Evolutionary conservation across 2,888 invertebrate genomes (phyloP).

Genomic region (Xylocampa areola): DNA sequence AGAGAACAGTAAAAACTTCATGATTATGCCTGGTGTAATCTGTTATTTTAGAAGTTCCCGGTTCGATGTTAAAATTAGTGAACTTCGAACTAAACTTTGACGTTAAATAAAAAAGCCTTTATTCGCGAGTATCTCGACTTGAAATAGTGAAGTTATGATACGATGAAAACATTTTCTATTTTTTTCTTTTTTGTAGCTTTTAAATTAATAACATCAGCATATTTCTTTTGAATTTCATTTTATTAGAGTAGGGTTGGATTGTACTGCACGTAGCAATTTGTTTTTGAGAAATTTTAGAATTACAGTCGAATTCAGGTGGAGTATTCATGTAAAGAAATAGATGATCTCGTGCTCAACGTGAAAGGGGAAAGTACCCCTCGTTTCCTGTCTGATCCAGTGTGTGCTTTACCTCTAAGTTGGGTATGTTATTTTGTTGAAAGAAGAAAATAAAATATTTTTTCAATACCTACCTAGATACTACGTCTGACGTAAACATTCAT

Average conservation of each 20-base stretch:
- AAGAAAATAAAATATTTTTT: constrained; percentile 20
- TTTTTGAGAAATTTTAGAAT: constrained; percentile 42
- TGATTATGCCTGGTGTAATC: constrained; percentile 58
- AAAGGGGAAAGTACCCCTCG: constrained; percentile 59
- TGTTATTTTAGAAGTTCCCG: constrained; percentile 63
- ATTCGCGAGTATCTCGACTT: constrained; percentile 58
- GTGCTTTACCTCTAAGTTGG: constrained; percentile 18
- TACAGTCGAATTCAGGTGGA: constrained; percentile 48
- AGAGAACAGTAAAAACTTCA: constrained; percentile 57
- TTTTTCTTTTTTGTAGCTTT: constrained; percentile 62
- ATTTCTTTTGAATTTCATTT: constrained; percentile 58
- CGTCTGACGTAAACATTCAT: neutral
- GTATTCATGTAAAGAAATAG: constrained; percentile 60
- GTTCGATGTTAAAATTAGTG: constrained; percentile 63
- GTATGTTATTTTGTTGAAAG: constrained; percentile 14
- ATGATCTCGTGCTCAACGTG: constrained; percentile 55
- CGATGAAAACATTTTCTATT: constrained; percentile 61
- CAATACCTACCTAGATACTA: neutral
- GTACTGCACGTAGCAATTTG: constrained; percentile 50
- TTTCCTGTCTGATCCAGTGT: constrained; percentile 59
- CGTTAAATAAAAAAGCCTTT: constrained; percentile 61
- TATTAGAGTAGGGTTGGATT: constrained; percentile 53
- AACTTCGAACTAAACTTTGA: constrained; percentile 62
- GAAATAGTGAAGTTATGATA: constrained; percentile 63
- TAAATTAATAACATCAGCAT: constrained; percentile 61